Conservation (phyloP, 2,797 vertebrate species). For the Poeciliopsis infans region DNA sequence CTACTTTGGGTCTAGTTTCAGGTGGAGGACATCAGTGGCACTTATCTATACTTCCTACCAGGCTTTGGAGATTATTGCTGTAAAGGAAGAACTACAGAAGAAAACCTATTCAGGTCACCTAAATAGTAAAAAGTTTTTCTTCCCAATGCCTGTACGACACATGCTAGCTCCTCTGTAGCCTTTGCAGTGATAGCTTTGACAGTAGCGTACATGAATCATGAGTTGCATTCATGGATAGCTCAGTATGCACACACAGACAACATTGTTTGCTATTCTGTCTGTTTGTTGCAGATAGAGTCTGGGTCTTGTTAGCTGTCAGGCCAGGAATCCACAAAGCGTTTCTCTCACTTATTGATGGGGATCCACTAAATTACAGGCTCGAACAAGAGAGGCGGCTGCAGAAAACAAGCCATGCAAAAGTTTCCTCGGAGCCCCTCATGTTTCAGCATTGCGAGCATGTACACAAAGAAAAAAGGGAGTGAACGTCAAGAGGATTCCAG, state of each 20-base stretch:
- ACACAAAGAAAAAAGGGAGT: constrained; percentile 58
- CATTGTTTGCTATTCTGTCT: constrained; percentile 73
- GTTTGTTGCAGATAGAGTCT: constrained; percentile 73
- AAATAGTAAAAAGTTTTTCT: constrained; percentile 52
- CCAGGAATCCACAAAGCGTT: constrained; percentile 74
- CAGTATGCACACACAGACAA: constrained; percentile 61
- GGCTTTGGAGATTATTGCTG: constrained; percentile 61
- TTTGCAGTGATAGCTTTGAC: constrained; percentile 48
- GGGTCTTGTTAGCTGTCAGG: constrained; percentile 79
- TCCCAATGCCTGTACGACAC: constrained; percentile 36
- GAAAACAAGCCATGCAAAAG: constrained; percentile 72
- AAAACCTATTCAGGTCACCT: constrained; percentile 65
- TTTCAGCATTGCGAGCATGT: constrained; percentile 59
- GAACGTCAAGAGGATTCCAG: constrained; percentile 69
- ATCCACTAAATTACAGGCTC: constrained; percentile 77
- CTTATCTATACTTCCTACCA: constrained; percentile 80
- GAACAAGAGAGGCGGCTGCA: constrained; percentile 64
- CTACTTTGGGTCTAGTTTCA: constrained; percentile 87
- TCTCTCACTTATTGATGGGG: constrained; percentile 79
- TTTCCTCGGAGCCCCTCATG: constrained; percentile 63
- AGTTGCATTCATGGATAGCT: constrained; percentile 64
- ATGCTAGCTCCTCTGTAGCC: constrained; percentile 39
- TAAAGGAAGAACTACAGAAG: constrained; percentile 59
- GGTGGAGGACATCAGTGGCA: constrained; percentile 85
- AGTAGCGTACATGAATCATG: constrained; percentile 78